Percentiles rank a stretch among this genome's conserved stretches.
These are phyloP conservation scores for Rhodeus uyekii DNA, from an alignment of 2,797 vertebrate genomes.

Conservation along the genomic window DNA sequence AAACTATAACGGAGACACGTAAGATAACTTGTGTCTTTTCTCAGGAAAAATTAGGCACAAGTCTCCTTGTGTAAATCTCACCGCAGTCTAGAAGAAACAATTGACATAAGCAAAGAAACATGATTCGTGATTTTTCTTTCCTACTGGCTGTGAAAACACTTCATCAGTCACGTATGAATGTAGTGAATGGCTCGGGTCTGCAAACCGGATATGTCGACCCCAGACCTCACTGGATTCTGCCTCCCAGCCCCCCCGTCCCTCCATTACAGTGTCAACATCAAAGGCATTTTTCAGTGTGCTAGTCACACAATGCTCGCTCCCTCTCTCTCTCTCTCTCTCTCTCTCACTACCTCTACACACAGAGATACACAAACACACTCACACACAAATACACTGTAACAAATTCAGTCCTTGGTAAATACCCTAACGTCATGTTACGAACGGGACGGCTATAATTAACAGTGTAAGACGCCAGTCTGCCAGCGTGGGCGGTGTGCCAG, in stretches of 20 bases:
- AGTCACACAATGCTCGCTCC: slow-evolving; percentile 39
- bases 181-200: slow-evolving; percentile 3
- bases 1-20: background rate
- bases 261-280: slow-evolving; percentile 52
- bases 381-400: slow-evolving; percentile 26
- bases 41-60: background rate
- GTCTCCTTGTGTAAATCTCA: background rate
- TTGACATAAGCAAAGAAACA: background rate
- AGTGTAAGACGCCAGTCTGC: slow-evolving; percentile 78
- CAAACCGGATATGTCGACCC: slow-evolving; percentile 33
- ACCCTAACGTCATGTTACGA: slow-evolving; percentile 57
- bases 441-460: slow-evolving; percentile 84
- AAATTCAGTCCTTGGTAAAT: slow-evolving; percentile 60
- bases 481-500: slow-evolving; percentile 78
- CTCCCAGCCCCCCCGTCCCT: slow-evolving; percentile 40
- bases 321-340: slow-evolving; percentile 40
- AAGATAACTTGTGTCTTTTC: background rate
- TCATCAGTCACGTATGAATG: slow-evolving; percentile 13
- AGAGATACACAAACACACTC: slow-evolving; percentile 11
- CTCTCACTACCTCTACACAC: slow-evolving; percentile 15
- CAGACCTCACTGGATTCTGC: slow-evolving; percentile 15
- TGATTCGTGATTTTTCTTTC: background rate
- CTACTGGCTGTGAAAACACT: slow-evolving; percentile 6
- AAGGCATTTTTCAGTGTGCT: slow-evolving; percentile 50
- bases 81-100: background rate